Base-by-base conservation (phyloP, 2,888 invertebrate species). In the Agrotis puta region DNA sequence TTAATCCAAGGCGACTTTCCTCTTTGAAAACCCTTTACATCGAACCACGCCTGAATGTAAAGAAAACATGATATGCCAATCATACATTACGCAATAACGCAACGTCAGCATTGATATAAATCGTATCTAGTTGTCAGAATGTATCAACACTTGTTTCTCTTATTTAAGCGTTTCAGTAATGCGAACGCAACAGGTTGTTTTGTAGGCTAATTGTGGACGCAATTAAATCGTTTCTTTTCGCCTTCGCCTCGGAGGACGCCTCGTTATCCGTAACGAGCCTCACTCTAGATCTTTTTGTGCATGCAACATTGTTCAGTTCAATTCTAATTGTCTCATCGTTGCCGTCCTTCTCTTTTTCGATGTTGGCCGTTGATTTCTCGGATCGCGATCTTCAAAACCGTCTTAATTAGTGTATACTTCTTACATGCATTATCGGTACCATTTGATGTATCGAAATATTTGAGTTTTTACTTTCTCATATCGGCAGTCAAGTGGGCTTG, bases 191-290 rank as follows among this genome's bases (percentile, higher is more conserved):
- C 93, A 93, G 92, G 93, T 94, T 89, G 92, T 90, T 93, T 92
- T 92, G 90, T 92, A 91, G 89, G 91, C 91, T 94, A 93, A 94
- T 94, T 92, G 91, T 92, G 88, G 88, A 89, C 88, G 89, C 90
- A 92, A 93, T 94, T 92, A 91, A 92, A 91, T 92, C 78, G 90
- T 92, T 91, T 93, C 90, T 92, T 92, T 93, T 91, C 88, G 87
- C 87, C 84, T 90, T 87, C 81, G 86, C 87, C 85, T 87, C 85
- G 72, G 85, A 88, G 88, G 89, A 90, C 85, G 86, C 79, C 87
- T 90, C 86, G 87, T 90, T 92, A 89, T 88, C 89, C 88, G 88
- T 91, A 90, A 91, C 88, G 88, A 90, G 89, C 76, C 84, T 85
- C 83, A 87, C 84, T 88, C 81, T 84, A 86, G 74, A 83, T 86